phyloP scores from a whole-genome alignment of 1,140 invertebrate genomes.

The Dreissena rostriformis region DNA sequence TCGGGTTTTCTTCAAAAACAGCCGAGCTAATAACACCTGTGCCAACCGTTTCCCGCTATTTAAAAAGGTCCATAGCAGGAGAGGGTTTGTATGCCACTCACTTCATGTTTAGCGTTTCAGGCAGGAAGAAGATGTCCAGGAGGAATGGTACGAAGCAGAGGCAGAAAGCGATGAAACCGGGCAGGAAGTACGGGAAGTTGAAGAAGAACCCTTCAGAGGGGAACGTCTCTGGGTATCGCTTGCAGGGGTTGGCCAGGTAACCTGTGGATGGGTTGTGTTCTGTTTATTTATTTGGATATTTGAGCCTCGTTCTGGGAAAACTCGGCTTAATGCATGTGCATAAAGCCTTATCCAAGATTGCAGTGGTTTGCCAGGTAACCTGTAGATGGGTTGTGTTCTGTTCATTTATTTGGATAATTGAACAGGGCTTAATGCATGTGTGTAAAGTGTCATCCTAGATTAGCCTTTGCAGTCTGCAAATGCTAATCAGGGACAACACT shows the following conservation, averaged over 20 bases:
- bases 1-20: no score
- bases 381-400: not conserved
- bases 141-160: conserved; percentile 25
- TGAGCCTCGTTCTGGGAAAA: no score
- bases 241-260: conserved; percentile 48
- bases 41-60: no score
- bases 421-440: no score
- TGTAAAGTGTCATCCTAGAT: no score
- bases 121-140: conserved; percentile 38
- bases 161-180: conserved; percentile 31
- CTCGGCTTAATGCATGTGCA: no score
- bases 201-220: conserved; percentile 47
- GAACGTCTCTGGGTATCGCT: conserved; percentile 32
- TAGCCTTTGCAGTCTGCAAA: no score
- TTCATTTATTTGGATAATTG: not conserved
- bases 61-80: no score
- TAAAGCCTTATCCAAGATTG: no score
- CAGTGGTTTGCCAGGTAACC: conserved; percentile 49
- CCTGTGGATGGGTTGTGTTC: conserved; percentile 8
- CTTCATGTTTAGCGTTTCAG: conserved; percentile 38
- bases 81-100: conserved; percentile 1
- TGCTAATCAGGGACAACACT: no score
- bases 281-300: not conserved
- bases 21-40: no score
- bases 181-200: conserved; percentile 49